Base-by-base conservation (phyloP, 2,797 vertebrate species). In the Onychomys arenicola region DNA sequence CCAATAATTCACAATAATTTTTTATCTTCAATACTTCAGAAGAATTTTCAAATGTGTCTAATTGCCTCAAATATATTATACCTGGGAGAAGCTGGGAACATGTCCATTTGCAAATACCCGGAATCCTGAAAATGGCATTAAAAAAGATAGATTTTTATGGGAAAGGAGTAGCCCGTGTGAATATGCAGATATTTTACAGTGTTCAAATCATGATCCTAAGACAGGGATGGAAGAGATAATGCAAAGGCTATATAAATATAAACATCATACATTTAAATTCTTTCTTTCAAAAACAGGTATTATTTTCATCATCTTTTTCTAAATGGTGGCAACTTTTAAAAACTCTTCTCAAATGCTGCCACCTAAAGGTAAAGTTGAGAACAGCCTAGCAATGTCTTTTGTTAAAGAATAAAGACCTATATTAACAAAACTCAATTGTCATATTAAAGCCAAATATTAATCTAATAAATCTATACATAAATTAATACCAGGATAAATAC, bases 301-400 rank as follows among this genome's bases (percentile, higher is more conserved):
- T 96, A 81, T 67, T 93, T 37, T 46, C 37, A 25, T 81, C 83
- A 3, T 43, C 43, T 13, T 65, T 92, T 87, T 85, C 89, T 61
- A 98, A 96, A 84, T 93, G 97, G 96, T 90, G 94, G 19, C 55
- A 90, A 87, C 12, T 81, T 92, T 95, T 80, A 11, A 29, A 78
- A 98, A 98, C 73, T 97, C 92, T 97, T 98, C 98, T 98, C 98
- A 97, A 93, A 98, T 98, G 98, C 98, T 98, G 98, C 98, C 98
- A 98, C 94, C 98, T 98, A 97, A 97, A 98, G 98, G 97, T 93
- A 78, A 97, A 97, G 16, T 34, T 21, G 86, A 90, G 86, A 71
- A 98, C 59, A 95, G 46, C n/a, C 3, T 23, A 93, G 85, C 43
- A 55, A 76, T 80, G 12, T 12, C n/a, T 25, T 65, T 61, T 32